Conservation (phyloP, 2,888 invertebrate species). For the Melieria crassipennis region DNA sequence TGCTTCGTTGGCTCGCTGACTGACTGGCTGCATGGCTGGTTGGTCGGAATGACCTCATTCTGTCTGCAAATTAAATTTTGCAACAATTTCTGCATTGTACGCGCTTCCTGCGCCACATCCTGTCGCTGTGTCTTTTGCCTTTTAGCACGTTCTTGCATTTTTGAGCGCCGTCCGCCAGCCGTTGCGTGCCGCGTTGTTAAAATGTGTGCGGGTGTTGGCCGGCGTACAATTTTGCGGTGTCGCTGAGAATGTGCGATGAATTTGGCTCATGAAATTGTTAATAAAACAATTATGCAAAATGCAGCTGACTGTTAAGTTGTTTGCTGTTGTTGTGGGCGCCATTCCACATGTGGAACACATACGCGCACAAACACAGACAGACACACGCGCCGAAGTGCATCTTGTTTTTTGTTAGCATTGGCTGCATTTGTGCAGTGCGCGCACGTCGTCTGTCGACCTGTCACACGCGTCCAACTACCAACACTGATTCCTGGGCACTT, state of each 20-base stretch:
- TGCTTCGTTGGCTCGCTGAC: constrained; percentile 1
- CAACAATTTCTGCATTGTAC: constrained; percentile 29
- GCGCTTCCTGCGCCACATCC: constrained; percentile 12
- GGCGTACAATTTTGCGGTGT: no score
- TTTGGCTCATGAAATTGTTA: constrained; percentile 34
- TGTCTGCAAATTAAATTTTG: constrained; percentile 36
- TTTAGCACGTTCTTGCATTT: no score
- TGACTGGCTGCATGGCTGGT: constrained; percentile 13
- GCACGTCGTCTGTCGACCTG: no score
- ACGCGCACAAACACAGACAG: neutral
- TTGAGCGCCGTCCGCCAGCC: neutral
- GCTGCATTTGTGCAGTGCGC: no score
- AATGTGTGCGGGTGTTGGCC: no score
- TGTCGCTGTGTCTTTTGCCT: no score
- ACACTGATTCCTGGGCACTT: no score
- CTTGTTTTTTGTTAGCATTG: no score
- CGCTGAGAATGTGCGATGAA: neutral
- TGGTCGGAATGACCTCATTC: constrained; percentile 31
- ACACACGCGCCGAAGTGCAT: neutral
- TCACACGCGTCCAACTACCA: no score
- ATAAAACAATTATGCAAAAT: constrained; percentile 34
- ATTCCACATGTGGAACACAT: neutral
- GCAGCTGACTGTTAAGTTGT: constrained; percentile 27
- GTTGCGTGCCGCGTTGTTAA: no score
- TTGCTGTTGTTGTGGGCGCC: constrained; percentile 2